These are phyloP conservation scores for Bombus polaris DNA, from an alignment of 1,140 invertebrate genomes.

Conservation along the genomic window DNA sequence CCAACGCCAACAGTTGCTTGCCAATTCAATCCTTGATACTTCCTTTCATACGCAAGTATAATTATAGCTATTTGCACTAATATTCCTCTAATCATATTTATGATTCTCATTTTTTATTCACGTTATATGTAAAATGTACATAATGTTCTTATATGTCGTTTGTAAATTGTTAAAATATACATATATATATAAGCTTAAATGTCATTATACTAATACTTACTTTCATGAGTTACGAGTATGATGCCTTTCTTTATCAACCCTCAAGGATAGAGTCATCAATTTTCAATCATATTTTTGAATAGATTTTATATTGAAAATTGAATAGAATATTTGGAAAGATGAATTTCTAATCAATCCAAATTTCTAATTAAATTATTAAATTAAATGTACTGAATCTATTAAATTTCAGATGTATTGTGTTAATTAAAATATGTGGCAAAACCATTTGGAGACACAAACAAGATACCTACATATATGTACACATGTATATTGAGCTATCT, in stretches of 20 bases:
- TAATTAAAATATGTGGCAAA: background rate
- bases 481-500: background rate
- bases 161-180: background rate
- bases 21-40: background rate
- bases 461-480: background rate
- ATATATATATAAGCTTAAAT: background rate
- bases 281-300: background rate
- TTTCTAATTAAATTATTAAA: background rate
- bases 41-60: background rate
- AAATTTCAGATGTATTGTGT: background rate
- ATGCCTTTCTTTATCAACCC: background rate
- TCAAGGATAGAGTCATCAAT: background rate
- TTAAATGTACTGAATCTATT: background rate
- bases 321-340: background rate
- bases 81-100: background rate
- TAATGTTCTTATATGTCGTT: background rate
- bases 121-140: background rate
- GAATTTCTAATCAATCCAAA: too few relatives aligned
- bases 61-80: background rate
- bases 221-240: background rate
- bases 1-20: background rate
- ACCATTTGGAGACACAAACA: background rate
- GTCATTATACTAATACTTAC: background rate
- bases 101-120: background rate
- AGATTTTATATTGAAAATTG: background rate